Base-by-base conservation (phyloP, 1,140 invertebrate species). In the Orussus abietinus region DNA sequence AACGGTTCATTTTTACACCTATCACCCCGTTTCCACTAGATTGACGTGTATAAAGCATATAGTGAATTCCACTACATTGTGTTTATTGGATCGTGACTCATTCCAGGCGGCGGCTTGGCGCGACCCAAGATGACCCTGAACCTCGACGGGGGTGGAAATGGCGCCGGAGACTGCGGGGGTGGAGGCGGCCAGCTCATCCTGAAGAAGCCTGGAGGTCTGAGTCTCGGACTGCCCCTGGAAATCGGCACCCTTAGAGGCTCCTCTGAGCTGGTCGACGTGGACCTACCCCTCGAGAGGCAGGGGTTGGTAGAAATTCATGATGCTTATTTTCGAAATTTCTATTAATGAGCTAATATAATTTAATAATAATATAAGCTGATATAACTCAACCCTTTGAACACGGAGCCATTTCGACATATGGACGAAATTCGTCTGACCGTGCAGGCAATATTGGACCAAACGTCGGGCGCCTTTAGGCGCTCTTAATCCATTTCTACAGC, bases 281-380 rank as follows among this genome's bases (percentile, higher is more conserved):
- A 82, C 45, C 75, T 91, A 51, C 86, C 88, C 30, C 73, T 93
- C 37, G 87, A 91, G 66, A 82, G 86, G 63, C 90, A 93, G 77
- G 85, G 86, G 90, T 92, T 72, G 67, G 76, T 60, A 18, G 17
- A n/a, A n/a, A n/a, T n/a, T n/a, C n/a, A n/a, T n/a, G n/a, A n/a
- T n/a, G n/a, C n/a, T n/a, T n/a, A n/a, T n/a, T n/a, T n/a, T n/a
- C n/a, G n/a, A n/a, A n/a, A n/a, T n/a, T n/a, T n/a, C n/a, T n/a
- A n/a, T n/a, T n/a, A n/a, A n/a, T n/a, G n/a, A n/a, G n/a, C n/a
- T n/a, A n/a, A n/a, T n/a, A n/a, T n/a, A n/a, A n/a, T n/a, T n/a
- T n/a, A n/a, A n/a, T n/a, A n/a, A n/a, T n/a, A n/a, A n/a, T n/a
- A n/a, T n/a, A n/a, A n/a, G n/a, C n/a, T n/a, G n/a, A n/a, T n/a